Conservation (phyloP, 2,113 vertebrate species). For the Coreoperca whiteheadi region DNA sequence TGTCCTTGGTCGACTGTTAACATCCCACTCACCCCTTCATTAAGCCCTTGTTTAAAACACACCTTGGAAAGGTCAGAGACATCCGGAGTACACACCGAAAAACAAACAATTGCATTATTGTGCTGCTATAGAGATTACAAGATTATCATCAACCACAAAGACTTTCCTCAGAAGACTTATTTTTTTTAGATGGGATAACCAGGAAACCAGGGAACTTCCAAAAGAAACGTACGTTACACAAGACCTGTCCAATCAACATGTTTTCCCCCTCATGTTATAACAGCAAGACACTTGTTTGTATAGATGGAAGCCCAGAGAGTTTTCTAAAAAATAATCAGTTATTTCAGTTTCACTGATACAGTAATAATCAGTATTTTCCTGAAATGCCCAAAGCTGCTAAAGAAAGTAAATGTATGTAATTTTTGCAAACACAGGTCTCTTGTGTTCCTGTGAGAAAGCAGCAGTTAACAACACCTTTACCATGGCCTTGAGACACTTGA, state of each 20-base stretch:
- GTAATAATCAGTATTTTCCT: not conserved
- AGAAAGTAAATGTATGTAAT: not conserved
- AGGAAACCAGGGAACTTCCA: conserved; percentile 15
- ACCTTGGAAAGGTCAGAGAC: conserved; percentile 25
- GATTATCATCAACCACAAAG: conserved; percentile 6
- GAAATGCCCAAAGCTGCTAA: not conserved
- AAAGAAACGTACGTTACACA: conserved; percentile 16
- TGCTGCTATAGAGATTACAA: not conserved
- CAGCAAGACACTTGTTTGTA: not conserved
- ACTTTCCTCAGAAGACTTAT: conserved; percentile 3
- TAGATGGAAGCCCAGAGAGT: not conserved
- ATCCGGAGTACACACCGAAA: conserved; percentile 14
- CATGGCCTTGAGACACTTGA: conserved; percentile 62
- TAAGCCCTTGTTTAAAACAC: conserved; percentile 61
- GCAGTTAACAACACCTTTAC: conserved; percentile 48
- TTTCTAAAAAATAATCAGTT: not conserved
- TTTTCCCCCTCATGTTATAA: not conserved
- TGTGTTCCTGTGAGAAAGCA: conserved; percentile 53
- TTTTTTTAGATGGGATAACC: conserved; percentile 19
- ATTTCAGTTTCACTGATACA: too few relatives aligned
- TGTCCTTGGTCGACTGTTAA: conserved; percentile 57
- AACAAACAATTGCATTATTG: conserved; percentile 50
- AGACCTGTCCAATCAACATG: not conserved
- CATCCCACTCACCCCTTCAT: conserved; percentile 72
- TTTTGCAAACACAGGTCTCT: not conserved